phyloP scores from a whole-genome alignment of 2,113 vertebrate genomes.

The Phylloscopus trochiloides region DNA sequence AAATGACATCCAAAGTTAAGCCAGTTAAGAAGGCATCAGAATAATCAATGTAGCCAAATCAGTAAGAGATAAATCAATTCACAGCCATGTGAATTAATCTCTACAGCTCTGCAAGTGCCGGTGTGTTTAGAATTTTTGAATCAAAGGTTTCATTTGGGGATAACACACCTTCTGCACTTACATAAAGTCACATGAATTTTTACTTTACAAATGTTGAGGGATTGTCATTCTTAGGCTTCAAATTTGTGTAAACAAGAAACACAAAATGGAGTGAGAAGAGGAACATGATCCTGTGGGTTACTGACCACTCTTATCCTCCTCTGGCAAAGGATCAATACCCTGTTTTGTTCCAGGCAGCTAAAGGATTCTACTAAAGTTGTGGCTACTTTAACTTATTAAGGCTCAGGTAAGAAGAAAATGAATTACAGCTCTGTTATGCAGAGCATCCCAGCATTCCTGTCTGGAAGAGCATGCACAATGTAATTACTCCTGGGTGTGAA shows the following conservation, averaged over 20 bases:
- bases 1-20: conserved; percentile 35
- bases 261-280: neutral
- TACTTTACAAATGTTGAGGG: neutral
- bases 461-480: neutral
- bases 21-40: conserved; percentile 15
- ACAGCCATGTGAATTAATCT: neutral
- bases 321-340: neutral
- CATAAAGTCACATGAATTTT: neutral
- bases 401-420: neutral
- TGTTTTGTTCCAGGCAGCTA: neutral
- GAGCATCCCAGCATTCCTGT: neutral
- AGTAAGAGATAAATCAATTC: conserved; percentile 32
- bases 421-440: neutral
- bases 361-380: neutral
- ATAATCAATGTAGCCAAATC: conserved; percentile 41
- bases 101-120: neutral
- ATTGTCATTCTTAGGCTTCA: neutral
- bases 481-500: neutral
- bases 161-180: neutral
- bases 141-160: neutral
- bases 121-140: neutral
- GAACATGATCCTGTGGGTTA: neutral
- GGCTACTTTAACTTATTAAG: neutral
- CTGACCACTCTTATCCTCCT: neutral
- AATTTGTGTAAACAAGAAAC: neutral